Evolutionary conservation across 2,797 vertebrate species (phyloP).

Genomic region (Etheostoma perlongum): DNA sequence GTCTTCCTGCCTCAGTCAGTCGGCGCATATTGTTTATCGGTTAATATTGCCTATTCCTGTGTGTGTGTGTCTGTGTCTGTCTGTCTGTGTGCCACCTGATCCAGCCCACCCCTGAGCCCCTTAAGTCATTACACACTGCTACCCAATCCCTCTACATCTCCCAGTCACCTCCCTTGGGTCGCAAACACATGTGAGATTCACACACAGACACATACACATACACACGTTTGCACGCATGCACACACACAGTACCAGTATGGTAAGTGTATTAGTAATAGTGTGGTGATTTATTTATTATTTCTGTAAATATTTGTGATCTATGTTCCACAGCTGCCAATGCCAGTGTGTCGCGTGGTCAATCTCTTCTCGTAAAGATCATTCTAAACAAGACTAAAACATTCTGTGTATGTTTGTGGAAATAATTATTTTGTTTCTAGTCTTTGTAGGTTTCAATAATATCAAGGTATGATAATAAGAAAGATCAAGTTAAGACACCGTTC

Average conservation of each 20-base stretch:
- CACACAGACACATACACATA: slow-evolving; percentile 28
- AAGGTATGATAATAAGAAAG: not conserved
- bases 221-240: slow-evolving; percentile 23
- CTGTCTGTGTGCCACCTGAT: slow-evolving; percentile 67
- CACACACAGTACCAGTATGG: slow-evolving; percentile 11
- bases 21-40: slow-evolving; percentile 10
- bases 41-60: slow-evolving; percentile 27
- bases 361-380: not conserved
- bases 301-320: not conserved
- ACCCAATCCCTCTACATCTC: slow-evolving; percentile 59
- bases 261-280: not conserved
- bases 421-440: not conserved
- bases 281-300: not conserved
- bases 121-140: slow-evolving; percentile 71
- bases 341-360: not conserved
- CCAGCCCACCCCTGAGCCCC: slow-evolving; percentile 57
- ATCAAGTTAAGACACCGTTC: not conserved
- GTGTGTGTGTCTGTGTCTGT: slow-evolving; percentile 18
- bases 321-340: not conserved
- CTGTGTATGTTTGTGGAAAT: slow-evolving; percentile 8
- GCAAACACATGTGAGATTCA: slow-evolving; percentile 27
- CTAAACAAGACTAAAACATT: not conserved
- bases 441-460: not conserved
- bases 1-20: slow-evolving; percentile 22
- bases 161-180: slow-evolving; percentile 44